Conservation (phyloP, 2,113 vertebrate species). For the Scopus umbretta region DNA sequence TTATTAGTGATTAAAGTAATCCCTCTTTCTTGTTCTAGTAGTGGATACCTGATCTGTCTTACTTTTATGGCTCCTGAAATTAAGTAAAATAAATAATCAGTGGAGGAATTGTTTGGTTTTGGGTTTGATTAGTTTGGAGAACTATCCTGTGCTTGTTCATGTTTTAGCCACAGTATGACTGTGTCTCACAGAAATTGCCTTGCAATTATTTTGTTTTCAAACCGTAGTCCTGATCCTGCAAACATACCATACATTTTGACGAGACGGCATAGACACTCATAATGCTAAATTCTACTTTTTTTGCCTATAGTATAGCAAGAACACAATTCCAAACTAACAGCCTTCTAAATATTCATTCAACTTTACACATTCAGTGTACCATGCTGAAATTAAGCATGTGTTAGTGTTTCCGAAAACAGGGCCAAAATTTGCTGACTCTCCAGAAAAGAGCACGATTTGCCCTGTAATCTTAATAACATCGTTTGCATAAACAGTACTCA, state of each 20-base stretch:
- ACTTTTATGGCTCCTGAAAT: not conserved
- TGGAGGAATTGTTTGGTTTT: not conserved
- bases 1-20: not conserved
- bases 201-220: not conserved
- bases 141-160: not conserved
- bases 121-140: not conserved
- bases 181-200: not conserved
- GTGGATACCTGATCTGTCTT: not conserved
- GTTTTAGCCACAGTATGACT: not conserved
- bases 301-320: not conserved
- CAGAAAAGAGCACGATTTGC: not conserved
- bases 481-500: not conserved
- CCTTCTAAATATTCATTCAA: not conserved
- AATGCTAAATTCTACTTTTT: not conserved
- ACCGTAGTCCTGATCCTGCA: not conserved
- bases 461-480: not conserved
- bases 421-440: not conserved
- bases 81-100: not conserved
- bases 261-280: not conserved
- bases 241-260: not conserved
- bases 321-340: not conserved
- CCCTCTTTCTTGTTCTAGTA: not conserved
- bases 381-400: not conserved
- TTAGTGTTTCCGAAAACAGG: not conserved
- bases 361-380: rapidly evolving